Evolutionary conservation across 2,888 invertebrate species (phyloP).

Genomic region (Trichopria drosophilae): DNA sequence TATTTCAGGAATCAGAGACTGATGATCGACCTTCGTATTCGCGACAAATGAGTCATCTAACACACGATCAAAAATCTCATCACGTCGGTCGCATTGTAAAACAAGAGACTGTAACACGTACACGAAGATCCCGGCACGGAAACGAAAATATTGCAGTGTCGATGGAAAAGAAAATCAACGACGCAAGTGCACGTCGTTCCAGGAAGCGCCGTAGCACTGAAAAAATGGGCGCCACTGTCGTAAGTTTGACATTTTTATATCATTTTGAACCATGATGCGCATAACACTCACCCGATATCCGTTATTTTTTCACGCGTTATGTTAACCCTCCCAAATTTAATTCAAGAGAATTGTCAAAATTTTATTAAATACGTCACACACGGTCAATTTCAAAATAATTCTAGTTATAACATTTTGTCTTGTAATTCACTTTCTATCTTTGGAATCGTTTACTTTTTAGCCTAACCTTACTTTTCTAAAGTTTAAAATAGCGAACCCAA

Average conservation of each 20-base stretch:
- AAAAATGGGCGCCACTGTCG: constrained; percentile 65
- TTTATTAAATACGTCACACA: too few relatives aligned
- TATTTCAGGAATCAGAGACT: constrained; percentile 50
- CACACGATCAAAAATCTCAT: constrained; percentile 50
- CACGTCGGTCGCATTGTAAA: constrained; percentile 50
- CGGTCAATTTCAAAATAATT: too few relatives aligned
- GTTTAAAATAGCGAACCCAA: too few relatives aligned
- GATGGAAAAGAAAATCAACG: constrained; percentile 53
- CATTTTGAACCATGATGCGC: too few relatives aligned
- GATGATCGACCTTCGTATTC: constrained; percentile 50
- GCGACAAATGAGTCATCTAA: constrained; percentile 50
- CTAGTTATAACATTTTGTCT: too few relatives aligned
- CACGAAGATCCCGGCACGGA: constrained; percentile 48
- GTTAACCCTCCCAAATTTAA: too few relatives aligned
- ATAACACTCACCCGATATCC: too few relatives aligned
- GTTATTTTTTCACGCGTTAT: too few relatives aligned
- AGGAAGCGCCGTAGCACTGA: constrained; percentile 68
- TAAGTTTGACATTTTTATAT: constrained; percentile 56
- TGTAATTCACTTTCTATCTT: too few relatives aligned
- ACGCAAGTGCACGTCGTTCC: constrained; percentile 58
- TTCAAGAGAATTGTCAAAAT: too few relatives aligned
- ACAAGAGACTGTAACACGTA: constrained; percentile 44
- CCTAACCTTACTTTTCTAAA: too few relatives aligned
- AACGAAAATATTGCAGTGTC: constrained; percentile 48
- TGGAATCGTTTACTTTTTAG: too few relatives aligned